phyloP scores from a whole-genome alignment of 2,797 vertebrate species.

The Synanceia verrucosa region DNA sequence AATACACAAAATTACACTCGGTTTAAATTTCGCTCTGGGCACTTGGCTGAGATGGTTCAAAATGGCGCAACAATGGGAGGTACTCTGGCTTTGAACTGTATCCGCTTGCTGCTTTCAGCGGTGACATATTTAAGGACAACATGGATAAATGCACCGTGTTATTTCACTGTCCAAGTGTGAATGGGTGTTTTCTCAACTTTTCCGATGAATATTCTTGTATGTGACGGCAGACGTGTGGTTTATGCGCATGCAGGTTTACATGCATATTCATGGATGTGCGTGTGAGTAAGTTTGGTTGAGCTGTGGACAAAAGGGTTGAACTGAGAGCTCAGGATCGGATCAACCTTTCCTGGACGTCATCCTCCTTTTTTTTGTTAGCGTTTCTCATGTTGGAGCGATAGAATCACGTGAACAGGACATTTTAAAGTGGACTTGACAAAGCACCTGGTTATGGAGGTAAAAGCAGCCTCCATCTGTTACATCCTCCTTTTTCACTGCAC shows the following conservation, averaged over 20 bases:
- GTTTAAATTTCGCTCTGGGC: slow-evolving; percentile 64
- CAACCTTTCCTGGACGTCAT: slow-evolving; percentile 63
- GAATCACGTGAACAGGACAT: slow-evolving; percentile 52
- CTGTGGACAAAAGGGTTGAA: slow-evolving; percentile 66
- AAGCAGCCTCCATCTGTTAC: slow-evolving; percentile 21
- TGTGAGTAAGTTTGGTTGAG: slow-evolving; percentile 58
- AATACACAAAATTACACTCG: slow-evolving; percentile 45
- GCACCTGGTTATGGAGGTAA: slow-evolving; percentile 73
- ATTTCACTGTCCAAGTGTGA: slow-evolving; percentile 25
- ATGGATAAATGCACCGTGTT: slow-evolving; percentile 12
- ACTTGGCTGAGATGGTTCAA: slow-evolving; percentile 66
- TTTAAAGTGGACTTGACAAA: slow-evolving; percentile 52
- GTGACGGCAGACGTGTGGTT: slow-evolving; percentile 28
- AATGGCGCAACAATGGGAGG: slow-evolving; percentile 75
- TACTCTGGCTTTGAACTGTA: slow-evolving; percentile 45
- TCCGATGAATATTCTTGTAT: background rate
- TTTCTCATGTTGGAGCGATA: slow-evolving; percentile 40
- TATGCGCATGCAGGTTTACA: slow-evolving; percentile 33
- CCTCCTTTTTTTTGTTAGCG: slow-evolving; percentile 26
- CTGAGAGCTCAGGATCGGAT: slow-evolving; percentile 37
- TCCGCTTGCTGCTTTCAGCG: slow-evolving; percentile 40
- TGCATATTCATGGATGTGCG: slow-evolving; percentile 30
- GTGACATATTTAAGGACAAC: slow-evolving; percentile 59
- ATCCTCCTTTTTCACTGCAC: background rate
- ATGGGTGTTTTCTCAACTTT: slow-evolving; percentile 3